Base-by-base conservation (phyloP, 1,140 invertebrate genomes). In the Drosophila lowei region DNA sequence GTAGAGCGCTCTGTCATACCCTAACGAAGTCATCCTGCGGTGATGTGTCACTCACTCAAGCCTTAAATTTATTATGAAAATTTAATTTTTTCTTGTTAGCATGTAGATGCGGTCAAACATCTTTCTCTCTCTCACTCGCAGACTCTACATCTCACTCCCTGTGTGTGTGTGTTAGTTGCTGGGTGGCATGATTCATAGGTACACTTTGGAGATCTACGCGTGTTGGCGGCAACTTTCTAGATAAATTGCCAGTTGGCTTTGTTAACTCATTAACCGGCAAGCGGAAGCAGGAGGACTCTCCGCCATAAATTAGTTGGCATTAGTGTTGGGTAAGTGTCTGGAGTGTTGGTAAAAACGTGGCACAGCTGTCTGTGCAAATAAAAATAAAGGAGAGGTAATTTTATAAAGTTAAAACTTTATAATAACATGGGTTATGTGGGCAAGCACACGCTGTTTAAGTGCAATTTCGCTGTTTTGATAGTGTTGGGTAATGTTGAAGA, bases 1-100 rank as follows among this genome's bases (percentile, higher is more conserved):
- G 16, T 25, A 23, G 23, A 5, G 34, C 43, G 44, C 3, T 13
- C 34, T 54, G 28, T 28, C 15, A 30, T 15, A 53, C 25, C 56
- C 58, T 54, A 74, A 66, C 76, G 59, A 76, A 75, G 62, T 72
- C 56, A 72, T 72, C 44, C 80, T 77, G 72, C 58, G 80, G 60
- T 63, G 54, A 50, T 56, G 60, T 77, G 61, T 63, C 74, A 75
- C 58, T 75, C 71, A 63, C 64, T 64, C 59, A 44, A 64, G 60
- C 63, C 47, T 58, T 77, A 77, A 85, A 77, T 85, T 79, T 77
- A 72, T 85, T 80, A 80, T 74, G 77, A 85, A 80, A 85, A 85
- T 85, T 85, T 66, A 63, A 77, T 79, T 70, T 79, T 63, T 63
- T n/a, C 62, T 60, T 83, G 53, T 72, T 81, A 59, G 25, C 56